These are phyloP conservation scores for Watsonalla binaria DNA, from an alignment of 2,888 invertebrate species.

Conservation along the genomic window DNA sequence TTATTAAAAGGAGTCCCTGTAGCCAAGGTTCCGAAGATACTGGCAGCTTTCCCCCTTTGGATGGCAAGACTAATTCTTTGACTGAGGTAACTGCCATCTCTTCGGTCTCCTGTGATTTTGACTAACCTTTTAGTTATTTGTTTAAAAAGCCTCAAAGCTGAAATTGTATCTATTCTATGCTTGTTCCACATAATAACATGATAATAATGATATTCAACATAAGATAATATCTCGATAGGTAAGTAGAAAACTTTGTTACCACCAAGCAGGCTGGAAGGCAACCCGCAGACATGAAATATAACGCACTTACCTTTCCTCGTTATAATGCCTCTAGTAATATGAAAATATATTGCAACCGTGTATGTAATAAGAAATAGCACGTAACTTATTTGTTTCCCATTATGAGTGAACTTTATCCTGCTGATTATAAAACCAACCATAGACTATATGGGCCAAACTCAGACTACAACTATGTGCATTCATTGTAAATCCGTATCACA, in stretches of 20 bases:
- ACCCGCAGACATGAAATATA: slow-evolving; percentile 68
- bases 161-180: not conserved
- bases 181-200: not conserved
- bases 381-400: no score
- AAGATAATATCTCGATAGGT: slow-evolving; percentile 45
- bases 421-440: no score
- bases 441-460: no score
- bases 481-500: no score
- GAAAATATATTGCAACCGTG: slow-evolving; percentile 72
- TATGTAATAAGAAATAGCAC: slow-evolving; percentile 43
- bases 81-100: no score
- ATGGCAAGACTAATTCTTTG: no score
- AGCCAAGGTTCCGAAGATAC: no score
- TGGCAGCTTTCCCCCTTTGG: no score
- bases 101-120: no score
- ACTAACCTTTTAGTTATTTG: not conserved
- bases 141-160: not conserved
- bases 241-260: slow-evolving; percentile 55
- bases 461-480: no score
- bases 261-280: slow-evolving; percentile 53
- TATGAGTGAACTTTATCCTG: no score
- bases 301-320: slow-evolving; percentile 66
- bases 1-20: no score
- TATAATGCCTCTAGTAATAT: slow-evolving; percentile 75
- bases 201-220: slow-evolving; percentile 20